Base-by-base conservation (phyloP, 35 echinoderm and acorn worm species). In the Lytechinus pictus region DNA sequence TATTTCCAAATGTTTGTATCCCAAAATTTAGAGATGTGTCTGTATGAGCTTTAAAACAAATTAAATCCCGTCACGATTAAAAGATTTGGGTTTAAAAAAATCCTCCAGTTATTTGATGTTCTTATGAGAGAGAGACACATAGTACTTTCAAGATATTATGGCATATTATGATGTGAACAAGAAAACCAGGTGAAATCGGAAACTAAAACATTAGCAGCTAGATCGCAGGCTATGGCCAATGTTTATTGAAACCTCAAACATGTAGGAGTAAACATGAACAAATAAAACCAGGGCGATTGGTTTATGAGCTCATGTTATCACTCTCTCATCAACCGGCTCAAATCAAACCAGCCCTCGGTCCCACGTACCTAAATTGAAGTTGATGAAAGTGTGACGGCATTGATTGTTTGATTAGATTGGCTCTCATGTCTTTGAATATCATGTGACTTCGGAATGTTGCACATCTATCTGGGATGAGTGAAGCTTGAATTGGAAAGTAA, bases 291-390 rank as follows among this genome's bases (percentile, higher is more conserved):
- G 66, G n/a, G 19, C 19, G 66, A 79, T 79, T 79, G 66, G 66
- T 79, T 44, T 79, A 79, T 14, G 66, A 79, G 66, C 66, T 79
- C 66, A 79, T 79, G 66, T 79, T 79, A 79, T 79, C 66, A 79
- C 16, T 79, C 66, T 79, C 16, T 79, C 66, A 79, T 79, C 66
- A 24, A 1, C 66, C 19, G 21, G 6, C 66, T 24, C 66, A 79
- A 79, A 79, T 79, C 6, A 79, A 79, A 79, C 66, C 66, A 79
- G 19, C 66, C 66, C 66, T 79, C 19, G n/a, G 66, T 79, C 66
- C 66, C 66, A 79, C 66, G n/a, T 79, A 79, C 66, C 66, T 24
- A 79, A 79, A 79, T 79, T 79, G 66, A 79, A 79, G 66, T 79
- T 79, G 66, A 79, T 79, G 66, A 79, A 79, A 79, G 66, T 79